Evolutionary conservation across 2,797 vertebrate genomes (phyloP).

Genomic region (Tokudaia tokunoshimensis): DNA sequence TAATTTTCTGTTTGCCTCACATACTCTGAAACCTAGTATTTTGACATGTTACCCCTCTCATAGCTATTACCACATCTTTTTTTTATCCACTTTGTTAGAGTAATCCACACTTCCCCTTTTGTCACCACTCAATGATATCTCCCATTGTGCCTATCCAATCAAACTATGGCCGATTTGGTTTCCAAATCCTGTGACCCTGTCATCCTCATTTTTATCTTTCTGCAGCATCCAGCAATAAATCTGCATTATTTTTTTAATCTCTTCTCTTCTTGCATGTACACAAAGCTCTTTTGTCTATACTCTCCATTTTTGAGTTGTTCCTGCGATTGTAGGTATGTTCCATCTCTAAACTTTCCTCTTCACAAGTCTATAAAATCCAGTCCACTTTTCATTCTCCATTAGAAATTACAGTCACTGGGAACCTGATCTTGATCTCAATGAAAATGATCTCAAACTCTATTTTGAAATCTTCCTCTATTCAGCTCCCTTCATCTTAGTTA

Average conservation of each 20-base stretch:
- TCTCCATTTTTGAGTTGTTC: not conserved
- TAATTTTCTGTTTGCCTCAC: not conserved
- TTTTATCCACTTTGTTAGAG: not conserved
- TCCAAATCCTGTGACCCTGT: not conserved
- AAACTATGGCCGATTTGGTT: not conserved
- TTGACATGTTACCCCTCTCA: not conserved
- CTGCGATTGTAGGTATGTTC: not conserved
- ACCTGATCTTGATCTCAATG: not conserved
- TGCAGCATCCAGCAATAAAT: not conserved
- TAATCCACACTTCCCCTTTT: not conserved
- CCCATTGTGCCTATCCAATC: not conserved
- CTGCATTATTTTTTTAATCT: not conserved
- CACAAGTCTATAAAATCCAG: not conserved
- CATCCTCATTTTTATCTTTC: not conserved
- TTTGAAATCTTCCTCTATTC: not conserved
- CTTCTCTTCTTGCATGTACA: not conserved
- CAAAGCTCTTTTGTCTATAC: not conserved
- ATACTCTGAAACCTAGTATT: conserved; percentile 12
- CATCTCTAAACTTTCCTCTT: not conserved
- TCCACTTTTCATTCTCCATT: not conserved
- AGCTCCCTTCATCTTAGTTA: not conserved
- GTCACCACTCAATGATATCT: not conserved
- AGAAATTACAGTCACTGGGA: not conserved
- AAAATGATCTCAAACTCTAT: not conserved
- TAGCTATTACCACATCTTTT: not conserved